These are phyloP conservation scores for Heliconius aoede DNA, from an alignment of 2,888 invertebrate species.

Conservation along the genomic window DNA sequence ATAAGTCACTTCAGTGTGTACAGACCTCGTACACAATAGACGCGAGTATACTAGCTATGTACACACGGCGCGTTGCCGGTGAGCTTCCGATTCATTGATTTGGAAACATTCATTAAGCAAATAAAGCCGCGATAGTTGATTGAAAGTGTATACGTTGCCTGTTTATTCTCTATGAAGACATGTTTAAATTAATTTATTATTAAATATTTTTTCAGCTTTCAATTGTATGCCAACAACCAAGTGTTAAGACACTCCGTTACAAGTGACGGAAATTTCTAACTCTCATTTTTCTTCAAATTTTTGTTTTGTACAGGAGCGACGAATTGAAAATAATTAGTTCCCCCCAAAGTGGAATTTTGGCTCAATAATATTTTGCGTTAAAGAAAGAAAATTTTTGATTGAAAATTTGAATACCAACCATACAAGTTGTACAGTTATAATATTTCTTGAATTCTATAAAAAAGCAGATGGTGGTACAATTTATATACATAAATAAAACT, in stretches of 20 bases:
- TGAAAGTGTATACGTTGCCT: constrained; percentile 7
- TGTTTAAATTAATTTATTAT: background rate
- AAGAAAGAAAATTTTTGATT: too few species aligned
- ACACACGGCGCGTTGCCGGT: constrained; percentile 24
- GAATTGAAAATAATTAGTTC: too few species aligned
- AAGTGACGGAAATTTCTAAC: too few species aligned
- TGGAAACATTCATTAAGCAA: constrained; percentile 19
- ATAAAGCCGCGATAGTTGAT: constrained; percentile 28
- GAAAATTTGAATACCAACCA: background rate
- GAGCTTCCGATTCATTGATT: constrained; percentile 37
- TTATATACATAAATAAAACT: too few species aligned
- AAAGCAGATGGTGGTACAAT: too few species aligned
- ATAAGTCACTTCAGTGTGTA: background rate
- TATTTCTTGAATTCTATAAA: too few species aligned
- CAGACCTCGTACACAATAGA: constrained; percentile 1
- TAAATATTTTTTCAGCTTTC: background rate
- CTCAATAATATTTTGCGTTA: too few species aligned
- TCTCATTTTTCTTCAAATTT: too few species aligned
- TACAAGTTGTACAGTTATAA: background rate
- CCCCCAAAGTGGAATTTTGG: too few species aligned
- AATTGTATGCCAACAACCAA: background rate
- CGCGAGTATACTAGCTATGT: background rate
- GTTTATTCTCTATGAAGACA: background rate
- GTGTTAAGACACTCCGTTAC: too few species aligned
- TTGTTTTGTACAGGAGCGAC: too few species aligned